Conservation (phyloP, 2,797 vertebrate species). For the Morelia viridis region DNA sequence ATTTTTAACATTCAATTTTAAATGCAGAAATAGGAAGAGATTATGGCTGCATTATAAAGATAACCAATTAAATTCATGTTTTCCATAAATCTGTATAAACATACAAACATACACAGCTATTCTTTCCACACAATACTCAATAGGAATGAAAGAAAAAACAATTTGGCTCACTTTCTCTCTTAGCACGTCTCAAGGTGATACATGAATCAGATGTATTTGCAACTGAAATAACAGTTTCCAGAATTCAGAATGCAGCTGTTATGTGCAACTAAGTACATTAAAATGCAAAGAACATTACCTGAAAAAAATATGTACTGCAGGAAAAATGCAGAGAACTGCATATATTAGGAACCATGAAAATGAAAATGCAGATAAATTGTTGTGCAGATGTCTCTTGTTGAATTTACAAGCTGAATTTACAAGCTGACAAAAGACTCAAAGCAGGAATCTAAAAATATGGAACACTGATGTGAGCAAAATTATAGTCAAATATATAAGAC, state of each 20-base stretch:
- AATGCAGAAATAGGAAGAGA: slow-evolving; percentile 38
- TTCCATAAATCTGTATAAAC: slow-evolving; percentile 4
- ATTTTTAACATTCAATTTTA: slow-evolving; percentile 51
- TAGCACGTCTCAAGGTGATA: neutral
- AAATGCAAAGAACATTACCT: neutral
- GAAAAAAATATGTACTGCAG: neutral
- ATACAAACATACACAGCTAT: neutral
- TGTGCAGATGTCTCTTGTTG: neutral
- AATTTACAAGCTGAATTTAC: neutral
- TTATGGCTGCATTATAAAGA: slow-evolving; percentile 6
- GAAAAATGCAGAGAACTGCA: neutral
- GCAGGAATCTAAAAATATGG: neutral
- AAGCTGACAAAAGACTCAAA: neutral
- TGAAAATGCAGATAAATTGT: neutral
- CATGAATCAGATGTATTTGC: neutral
- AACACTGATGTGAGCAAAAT: neutral
- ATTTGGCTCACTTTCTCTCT: neutral
- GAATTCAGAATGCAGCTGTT: neutral
- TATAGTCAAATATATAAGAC: neutral
- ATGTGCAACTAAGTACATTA: neutral
- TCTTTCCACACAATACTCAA: slow-evolving; percentile 5
- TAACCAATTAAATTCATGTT: slow-evolving; percentile 36
- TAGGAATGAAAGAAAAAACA: neutral
- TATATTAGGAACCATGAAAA: neutral
- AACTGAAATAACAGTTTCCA: neutral